Percentiles rank a stretch among this genome's conserved stretches.
Conservation (phyloP, 37 sponge, comb jelly and placozoan species). For the Corticium candelabrum region DNA sequence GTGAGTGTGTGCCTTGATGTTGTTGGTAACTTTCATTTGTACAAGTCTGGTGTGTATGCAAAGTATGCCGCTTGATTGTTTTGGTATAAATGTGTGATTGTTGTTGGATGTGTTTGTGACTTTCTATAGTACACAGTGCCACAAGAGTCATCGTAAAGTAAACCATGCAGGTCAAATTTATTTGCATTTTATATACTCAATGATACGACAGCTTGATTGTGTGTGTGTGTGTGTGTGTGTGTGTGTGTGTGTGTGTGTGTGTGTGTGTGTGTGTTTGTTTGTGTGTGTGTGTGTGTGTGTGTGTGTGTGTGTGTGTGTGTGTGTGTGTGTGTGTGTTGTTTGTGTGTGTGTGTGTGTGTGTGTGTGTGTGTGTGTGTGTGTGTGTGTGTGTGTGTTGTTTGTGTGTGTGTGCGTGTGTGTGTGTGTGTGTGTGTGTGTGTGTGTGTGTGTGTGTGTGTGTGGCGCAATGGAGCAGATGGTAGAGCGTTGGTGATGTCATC, state of each 20-base stretch:
- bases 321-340: constrained; percentile 5
- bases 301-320: constrained; percentile 15
- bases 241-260: background rate
- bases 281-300: too few relatives aligned
- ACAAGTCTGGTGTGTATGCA: constrained; percentile 47
- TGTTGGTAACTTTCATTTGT: constrained; percentile 26
- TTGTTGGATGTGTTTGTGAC: background rate
- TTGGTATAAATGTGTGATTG: background rate
- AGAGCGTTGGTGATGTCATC: background rate
- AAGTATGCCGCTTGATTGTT: constrained; percentile 32
- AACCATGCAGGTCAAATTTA: constrained; percentile 69
- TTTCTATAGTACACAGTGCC: constrained; percentile 15
- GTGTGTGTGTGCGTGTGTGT: constrained; percentile 1
- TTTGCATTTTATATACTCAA: too few relatives aligned
- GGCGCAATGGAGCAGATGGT: too few relatives aligned
- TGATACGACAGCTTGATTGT: background rate
- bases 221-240: too few relatives aligned
- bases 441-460: constrained; percentile 5
- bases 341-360: too few relatives aligned
- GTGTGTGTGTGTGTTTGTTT: too few relatives aligned
- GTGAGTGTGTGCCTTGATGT: constrained; percentile 61
- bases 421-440: constrained; percentile 5
- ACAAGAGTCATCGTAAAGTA: constrained; percentile 22
- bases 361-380: constrained; percentile 5
- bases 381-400: background rate